Conservation (phyloP, 2,797 vertebrate species). For the Gymnothorax javanicus region DNA sequence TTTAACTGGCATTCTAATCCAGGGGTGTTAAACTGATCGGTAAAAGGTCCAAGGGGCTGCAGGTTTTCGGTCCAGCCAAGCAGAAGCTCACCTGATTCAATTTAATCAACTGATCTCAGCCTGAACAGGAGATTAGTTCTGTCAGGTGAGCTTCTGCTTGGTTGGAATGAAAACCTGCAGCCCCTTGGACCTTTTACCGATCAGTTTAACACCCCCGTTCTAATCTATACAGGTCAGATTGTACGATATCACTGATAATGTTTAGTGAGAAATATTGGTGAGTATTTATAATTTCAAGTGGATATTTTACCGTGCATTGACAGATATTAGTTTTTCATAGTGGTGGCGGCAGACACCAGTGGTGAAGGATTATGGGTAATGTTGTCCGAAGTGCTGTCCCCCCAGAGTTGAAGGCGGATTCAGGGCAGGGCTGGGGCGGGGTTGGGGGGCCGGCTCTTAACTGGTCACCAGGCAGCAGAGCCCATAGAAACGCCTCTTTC, state of each 20-base stretch:
- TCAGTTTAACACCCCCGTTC: too few species aligned
- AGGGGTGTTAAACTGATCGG: too few species aligned
- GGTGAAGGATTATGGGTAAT: slow-evolving; percentile 72
- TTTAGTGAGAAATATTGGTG: neutral
- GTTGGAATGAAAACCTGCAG: too few species aligned
- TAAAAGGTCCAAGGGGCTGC: too few species aligned
- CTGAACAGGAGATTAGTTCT: too few species aligned
- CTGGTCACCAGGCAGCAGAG: slow-evolving; percentile 96
- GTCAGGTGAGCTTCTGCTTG: too few species aligned
- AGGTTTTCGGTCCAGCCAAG: too few species aligned
- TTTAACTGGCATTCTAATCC: neutral
- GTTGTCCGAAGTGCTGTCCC: slow-evolving; percentile 66
- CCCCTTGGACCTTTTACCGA: too few species aligned
- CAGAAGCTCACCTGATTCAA: too few species aligned
- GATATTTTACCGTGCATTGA: slow-evolving; percentile 15
- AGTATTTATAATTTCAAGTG: neutral
- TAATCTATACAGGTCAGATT: neutral
- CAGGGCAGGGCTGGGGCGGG: neutral
- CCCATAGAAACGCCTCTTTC: slow-evolving; percentile 96
- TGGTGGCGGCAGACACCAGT: slow-evolving; percentile 68
- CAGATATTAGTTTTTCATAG: slow-evolving; percentile 2
- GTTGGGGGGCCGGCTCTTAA: slow-evolving; percentile 69
- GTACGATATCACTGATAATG: neutral
- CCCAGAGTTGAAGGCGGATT: slow-evolving; percentile 41
- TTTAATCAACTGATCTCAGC: too few species aligned